These are phyloP conservation scores for Idris sp. DNA, from an alignment of 1,140 invertebrate species.

Conservation along the genomic window DNA sequence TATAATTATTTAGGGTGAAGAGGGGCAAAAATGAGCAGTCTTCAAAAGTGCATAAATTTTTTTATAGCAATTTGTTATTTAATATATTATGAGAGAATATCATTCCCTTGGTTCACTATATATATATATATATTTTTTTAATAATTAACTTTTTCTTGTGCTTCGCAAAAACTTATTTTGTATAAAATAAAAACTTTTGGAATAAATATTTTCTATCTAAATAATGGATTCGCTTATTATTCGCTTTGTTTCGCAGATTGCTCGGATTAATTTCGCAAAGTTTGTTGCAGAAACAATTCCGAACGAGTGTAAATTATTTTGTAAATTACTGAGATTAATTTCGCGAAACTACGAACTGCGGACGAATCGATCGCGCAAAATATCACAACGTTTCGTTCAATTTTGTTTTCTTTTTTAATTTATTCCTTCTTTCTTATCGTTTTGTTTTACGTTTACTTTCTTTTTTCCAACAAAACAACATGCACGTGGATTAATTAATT, in stretches of 20 bases:
- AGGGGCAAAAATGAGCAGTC: too few relatives aligned
- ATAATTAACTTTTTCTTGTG: too few relatives aligned
- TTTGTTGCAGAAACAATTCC: conserved; percentile 25
- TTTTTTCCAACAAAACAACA: conserved; percentile 3
- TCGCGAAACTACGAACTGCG: background rate
- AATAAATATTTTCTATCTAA: conserved; percentile 1
- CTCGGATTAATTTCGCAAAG: conserved; percentile 23
- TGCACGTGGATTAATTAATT: conserved; percentile 28
- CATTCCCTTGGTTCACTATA: too few relatives aligned
- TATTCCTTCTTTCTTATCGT: conserved; percentile 1
- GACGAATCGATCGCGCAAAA: conserved; percentile 8
- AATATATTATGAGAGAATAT: too few relatives aligned
- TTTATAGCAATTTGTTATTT: too few relatives aligned
- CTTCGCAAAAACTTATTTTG: too few relatives aligned
- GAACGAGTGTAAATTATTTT: conserved; percentile 33
- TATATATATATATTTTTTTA: too few relatives aligned
- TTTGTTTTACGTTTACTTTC: background rate
- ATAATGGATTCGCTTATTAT: too few relatives aligned
- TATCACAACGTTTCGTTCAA: conserved; percentile 17
- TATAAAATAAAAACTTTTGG: too few relatives aligned
- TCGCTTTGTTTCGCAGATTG: conserved; percentile 4
- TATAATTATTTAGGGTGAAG: too few relatives aligned
- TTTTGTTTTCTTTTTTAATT: conserved; percentile 11
- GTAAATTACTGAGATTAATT: conserved; percentile 29
- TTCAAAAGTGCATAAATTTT: too few relatives aligned